Evolutionary conservation across 1,140 invertebrate genomes (phyloP), one percentile per base, ranked within the genome.

Genomic region (Coptotermes formosanus): DNA sequence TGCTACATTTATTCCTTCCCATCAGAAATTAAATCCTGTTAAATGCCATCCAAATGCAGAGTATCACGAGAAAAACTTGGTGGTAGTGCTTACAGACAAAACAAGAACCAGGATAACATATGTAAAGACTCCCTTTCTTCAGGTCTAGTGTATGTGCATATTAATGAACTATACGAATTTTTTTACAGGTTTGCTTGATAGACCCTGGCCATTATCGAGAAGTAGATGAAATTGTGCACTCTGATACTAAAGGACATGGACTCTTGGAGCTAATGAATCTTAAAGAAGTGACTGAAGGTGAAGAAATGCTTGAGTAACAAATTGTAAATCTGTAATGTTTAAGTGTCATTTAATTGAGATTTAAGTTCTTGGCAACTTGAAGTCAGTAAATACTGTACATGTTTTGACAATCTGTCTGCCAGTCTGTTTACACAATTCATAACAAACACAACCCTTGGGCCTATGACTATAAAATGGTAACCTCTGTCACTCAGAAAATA

Each of bases 161-260:
- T 14, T 12, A 8, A 55, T 12, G 12, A 6, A 48, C 45, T 48
- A 48, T 48, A 48, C 45, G 6, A 55, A 55, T 55, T 3, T 83
- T 87, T 88, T 90, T 91, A 12, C 89, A 95, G 94, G 93, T 97
- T 44, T 95, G 97, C 88, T 91, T 98, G 12, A 97, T 98, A 82
- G 98, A 99, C 93, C 98, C 98, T 82, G 98, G 98, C 16, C 94
- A 96, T 88, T 99, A 97, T 89, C 94, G 97, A 89, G 94, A 94
- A 90, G 93, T 99, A 32, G 97, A 98, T 91, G 96, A 98, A 87
- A 89, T 98, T 85, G 92, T 99, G 23, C 92, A 94, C 87, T 93
- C 94, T 55, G 96, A 98, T 90, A 97, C 97, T 3, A 98, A 97
- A 92, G 97, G 97, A 7, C 93, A 94, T 89, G 97, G 97, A 45